Base-by-base conservation (phyloP, 1,140 invertebrate species). In the Thalassaphorura encarpata region DNA sequence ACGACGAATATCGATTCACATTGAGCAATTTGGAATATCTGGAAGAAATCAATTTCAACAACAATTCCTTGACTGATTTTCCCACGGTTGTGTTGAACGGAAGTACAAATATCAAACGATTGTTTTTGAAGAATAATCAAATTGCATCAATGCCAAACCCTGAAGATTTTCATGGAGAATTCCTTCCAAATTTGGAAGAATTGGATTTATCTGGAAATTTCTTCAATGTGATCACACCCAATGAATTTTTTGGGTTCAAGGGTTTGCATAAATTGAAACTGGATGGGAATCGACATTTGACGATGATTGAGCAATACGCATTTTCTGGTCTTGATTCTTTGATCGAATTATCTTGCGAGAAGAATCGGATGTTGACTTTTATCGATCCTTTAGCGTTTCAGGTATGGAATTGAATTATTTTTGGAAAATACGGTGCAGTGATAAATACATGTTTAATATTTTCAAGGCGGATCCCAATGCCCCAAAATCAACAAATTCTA, bases 181-280 rank as follows among this genome's bases (percentile, higher is more conserved):
- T 36, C 33, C n/a, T 36, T n/a, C 33, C 33, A 11, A 27, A 46
- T 15, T 16, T 65, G n/a, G 41, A 58, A 19, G 41, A 52, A 16
- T 54, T 65, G 27, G 63, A 61, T 40, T 43, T 65, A 23, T 52
- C 40, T 36, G 63, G 60, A 55, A 65, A 65, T 46, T 28, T 50
- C 2, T 53, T 65, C 21, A 33, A 52, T 4, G 28, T 18, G 2
- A 19, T 65, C 4, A 40, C 24, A 15, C 26, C 53, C 0, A 28
- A 60, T 33, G 24, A 33, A n/a, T 65, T 65, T 40, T 2, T 33
- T 0, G 40, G 36, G 11, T 26, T 65, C 21, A n/a, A 8, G 3
- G 54, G 23, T 21, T 26, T 65, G 5, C 47, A 57, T 8, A 41
- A 15, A 1, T 50, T 65, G 0, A 18, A 8, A 5, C 4, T 65